Base-by-base conservation (phyloP, 1,140 invertebrate genomes). In the Trichomalopsis sarcophagae region DNA sequence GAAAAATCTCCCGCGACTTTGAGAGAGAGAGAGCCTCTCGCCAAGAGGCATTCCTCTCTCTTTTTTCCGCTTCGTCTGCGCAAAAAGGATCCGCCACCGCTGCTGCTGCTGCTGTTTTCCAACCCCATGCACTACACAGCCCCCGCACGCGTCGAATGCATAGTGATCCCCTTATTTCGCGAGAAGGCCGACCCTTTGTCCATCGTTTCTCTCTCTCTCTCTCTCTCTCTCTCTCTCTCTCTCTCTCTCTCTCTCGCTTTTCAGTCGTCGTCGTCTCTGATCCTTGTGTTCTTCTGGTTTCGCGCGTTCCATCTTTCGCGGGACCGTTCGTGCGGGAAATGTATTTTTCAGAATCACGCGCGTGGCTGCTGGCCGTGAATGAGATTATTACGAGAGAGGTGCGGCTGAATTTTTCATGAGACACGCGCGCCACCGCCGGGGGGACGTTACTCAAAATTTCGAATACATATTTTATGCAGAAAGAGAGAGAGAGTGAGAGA, bases 141-240 rank as follows among this genome's bases (percentile, higher is more conserved):
- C 2, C 62, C n/a, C 62, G 27, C 27, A 17, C 80, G n/a, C 68
- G 74, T 79, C 36, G 47, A 83, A 84, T 84, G 89, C 88, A 90
- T 88, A 89, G 87, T 87, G 87, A 89, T 90, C 85, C 85, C 87
- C 87, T 89, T 88, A 88, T 89, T 90, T 88, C 83, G 84, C 50
- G 44, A 44, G 21, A 1, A 1, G 21, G 33, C 33, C 62, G 69
- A 81, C 73, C 80, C 30, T 82, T 86, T 77, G 40, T 30, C 75
- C 44, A 50, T 23, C 44, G 13, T 1, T 5, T 47, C 17, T 23
- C 75, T 27, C 27, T 27, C 27, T 27, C 27, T 27, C 27, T 27
- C 27, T 27, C 27, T 27, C 27, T 27, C 27, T 27, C 27, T 0
- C 27, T 27, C 1, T 27, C 1, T 1, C 27, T 27, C 27, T 27